Conservation (phyloP, 1,140 invertebrate species). For the Helicorthomorpha holstii region DNA sequence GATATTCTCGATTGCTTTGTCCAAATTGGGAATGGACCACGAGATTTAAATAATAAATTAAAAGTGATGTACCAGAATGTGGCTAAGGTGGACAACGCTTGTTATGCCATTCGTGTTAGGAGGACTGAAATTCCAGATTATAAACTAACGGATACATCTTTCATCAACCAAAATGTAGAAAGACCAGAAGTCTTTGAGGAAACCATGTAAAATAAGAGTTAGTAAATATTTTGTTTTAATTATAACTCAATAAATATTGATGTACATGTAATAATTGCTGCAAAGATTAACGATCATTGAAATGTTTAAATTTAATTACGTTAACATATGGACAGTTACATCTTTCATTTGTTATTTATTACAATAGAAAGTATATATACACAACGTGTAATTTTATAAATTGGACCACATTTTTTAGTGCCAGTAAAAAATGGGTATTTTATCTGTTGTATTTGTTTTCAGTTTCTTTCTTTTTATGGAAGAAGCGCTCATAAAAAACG, state of each 20-base stretch:
- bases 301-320: too few species aligned
- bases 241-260: too few species aligned
- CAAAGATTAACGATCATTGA: not conserved
- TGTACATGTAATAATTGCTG: too few species aligned
- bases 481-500: too few species aligned
- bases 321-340: not conserved
- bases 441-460: too few species aligned
- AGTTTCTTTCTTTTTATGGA: too few species aligned
- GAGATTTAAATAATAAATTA: conserved; percentile 53
- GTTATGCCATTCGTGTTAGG: conserved; percentile 61
- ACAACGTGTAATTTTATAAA: not conserved
- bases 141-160: conserved; percentile 40
- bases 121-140: conserved; percentile 54
- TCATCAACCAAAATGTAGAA: conserved; percentile 10
- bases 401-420: not conserved
- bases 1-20: conserved; percentile 52
- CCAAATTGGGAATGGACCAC: conserved; percentile 30
- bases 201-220: too few species aligned
- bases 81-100: conserved; percentile 64
- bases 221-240: too few species aligned
- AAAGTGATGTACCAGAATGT: conserved; percentile 50
- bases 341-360: not conserved
- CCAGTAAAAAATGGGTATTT: not conserved
- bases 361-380: not conserved
- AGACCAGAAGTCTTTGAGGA: conserved; percentile 15